Evolutionary conservation across 2,113 vertebrate species (phyloP).

Genomic region (Ptyas mucosa): DNA sequence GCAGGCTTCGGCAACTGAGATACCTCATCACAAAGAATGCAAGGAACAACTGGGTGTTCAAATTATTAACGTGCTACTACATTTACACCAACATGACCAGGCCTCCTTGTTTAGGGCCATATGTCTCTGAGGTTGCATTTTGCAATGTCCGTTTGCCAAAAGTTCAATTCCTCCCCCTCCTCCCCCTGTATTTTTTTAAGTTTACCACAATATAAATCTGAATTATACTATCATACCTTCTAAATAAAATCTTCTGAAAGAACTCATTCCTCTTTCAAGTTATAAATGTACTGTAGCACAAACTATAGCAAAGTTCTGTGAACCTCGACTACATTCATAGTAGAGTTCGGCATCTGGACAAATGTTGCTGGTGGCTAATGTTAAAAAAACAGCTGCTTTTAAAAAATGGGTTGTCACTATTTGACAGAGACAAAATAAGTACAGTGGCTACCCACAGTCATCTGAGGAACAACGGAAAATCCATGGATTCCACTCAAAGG

Average conservation of each 20-base stretch:
- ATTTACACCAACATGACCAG: conserved; percentile 68
- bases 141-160: conserved; percentile 43
- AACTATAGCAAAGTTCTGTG: conserved; percentile 30
- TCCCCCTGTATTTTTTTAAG: conserved; percentile 36
- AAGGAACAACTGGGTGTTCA: conserved; percentile 65
- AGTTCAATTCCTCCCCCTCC: conserved; percentile 22
- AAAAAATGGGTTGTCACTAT: conserved; percentile 14
- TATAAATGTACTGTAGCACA: conserved; percentile 40
- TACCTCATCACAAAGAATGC: conserved; percentile 69
- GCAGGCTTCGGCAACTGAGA: conserved; percentile 75
- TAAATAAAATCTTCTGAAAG: conserved; percentile 27
- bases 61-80: conserved; percentile 69
- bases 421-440: neutral
- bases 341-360: conserved; percentile 10
- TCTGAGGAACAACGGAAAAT: neutral
- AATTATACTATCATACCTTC: neutral
- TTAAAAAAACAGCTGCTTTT: conserved; percentile 32
- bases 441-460: neutral
- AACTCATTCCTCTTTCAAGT: conserved; percentile 17
- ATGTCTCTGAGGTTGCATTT: conserved; percentile 40
- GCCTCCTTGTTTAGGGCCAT: conserved; percentile 39
- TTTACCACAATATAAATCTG: conserved; percentile 43
- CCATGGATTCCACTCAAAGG: neutral
- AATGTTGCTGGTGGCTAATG: conserved; percentile 29
- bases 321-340: conserved; percentile 36